Base-by-base conservation (phyloP, 2,888 invertebrate genomes). In the Mesorhabditis belari region DNA sequence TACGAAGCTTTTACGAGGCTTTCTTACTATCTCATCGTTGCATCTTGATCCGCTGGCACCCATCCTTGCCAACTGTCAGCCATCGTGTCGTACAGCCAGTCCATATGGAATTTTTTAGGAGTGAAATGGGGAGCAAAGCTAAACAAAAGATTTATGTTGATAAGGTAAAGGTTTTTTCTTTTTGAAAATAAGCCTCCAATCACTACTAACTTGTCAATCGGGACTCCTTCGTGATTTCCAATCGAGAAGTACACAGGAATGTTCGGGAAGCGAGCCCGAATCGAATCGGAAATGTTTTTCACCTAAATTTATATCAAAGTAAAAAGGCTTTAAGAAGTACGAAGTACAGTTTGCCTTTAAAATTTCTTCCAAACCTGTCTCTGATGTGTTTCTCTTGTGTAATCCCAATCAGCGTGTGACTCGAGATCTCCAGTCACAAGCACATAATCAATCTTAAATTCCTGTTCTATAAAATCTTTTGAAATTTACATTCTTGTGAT, bases 1-100 rank as follows among this genome's bases (percentile, higher is more conserved):
- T n/a, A n/a, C n/a, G n/a, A n/a, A n/a, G 2, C 2, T 3, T 44
- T 44, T 2, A 17, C 44, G 17, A 17, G n/a, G 12, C 44, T 1
- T 44, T 1, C 67, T 55, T 24, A 71, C 71, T 68, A 71, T 54
- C 49, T 28, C 9, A 71, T 57, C 23, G 63, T 71, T 27, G 65
- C 58, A 49, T 65, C 57, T 54, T 69, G 70, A 61, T 70, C 71
- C 3, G 67, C 69, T 5, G 78, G 69, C 67, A 92, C 82, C 87
- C 88, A 89, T 66, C 88, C 87, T 3, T 90, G 86, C 90, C 91
- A 92, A 75, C 87, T 84, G 17, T 87, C 84, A n/a, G 87, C 87
- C 54, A 88, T 81, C 21, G 87, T 85, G 52, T 88, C 83, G 78
- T 91, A 92, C 5, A 92, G 81, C 92, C 95, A 96, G 17, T 88